Evolutionary conservation across 2,888 invertebrate species (phyloP), one percentile per base, ranked within the genome.

Genomic region (Resseliella maxima): DNA sequence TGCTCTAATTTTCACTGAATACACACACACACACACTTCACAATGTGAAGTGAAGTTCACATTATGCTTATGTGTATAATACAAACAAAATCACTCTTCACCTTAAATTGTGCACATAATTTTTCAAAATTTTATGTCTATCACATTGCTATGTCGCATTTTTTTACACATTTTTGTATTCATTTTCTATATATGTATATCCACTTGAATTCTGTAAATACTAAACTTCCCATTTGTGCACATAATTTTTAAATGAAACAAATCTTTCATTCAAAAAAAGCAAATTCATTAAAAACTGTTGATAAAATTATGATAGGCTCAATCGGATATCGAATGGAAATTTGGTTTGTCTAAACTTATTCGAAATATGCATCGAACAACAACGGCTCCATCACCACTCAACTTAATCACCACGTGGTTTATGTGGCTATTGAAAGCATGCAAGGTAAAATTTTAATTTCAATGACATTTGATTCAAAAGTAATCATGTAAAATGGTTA

Each of bases 241-340:
- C 5, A 12, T 18, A 18, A 81, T 81, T 36, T 38, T n/a, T 38
- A 3, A 38, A 38, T 38, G 6, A 83, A 83, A 83, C 38, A 3
- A 38, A n/a, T 83, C 0, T 21, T 83, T 83, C 0, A 36, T 83
- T 36, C 21, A 6, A 38, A 83, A 83, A 81, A 81, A 81, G 6
- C 36, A 36, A 36, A 36, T 81, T 1, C 21, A 27, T 64, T 64
- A 64, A 64, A 36, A 38, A 38, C n/a, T 38, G 24, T 50, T 50
- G 46, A 50, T 24, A 15, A 24, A 64, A 81, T 45, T 81, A 6
- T 27, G 35, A 89, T 94, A 98, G 94, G 99, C 99, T 54, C 99
- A 99, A 94, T 99, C 99, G 85, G 99, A 99, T 92, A 99, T 98
- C 89, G 99, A 99, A 92, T 99, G 99, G 99, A 99, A 99, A 92